Conservation (phyloP, 2,888 invertebrate genomes). For the Eupithecia inturbata region DNA sequence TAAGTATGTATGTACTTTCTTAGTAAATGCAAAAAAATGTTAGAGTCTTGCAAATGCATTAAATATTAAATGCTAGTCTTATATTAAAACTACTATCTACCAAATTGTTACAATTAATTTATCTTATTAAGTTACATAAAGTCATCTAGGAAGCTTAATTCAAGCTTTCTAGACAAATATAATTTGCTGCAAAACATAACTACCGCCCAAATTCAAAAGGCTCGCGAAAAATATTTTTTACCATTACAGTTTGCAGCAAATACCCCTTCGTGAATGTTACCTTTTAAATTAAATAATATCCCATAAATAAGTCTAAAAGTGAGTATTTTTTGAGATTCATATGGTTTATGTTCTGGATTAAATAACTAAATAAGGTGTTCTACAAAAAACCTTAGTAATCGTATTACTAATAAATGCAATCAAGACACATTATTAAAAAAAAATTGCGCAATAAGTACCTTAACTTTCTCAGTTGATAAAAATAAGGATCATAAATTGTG, state of each 20-base stretch:
- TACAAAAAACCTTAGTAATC: background rate
- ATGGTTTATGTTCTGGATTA: background rate
- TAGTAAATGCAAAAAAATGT: constrained; percentile 5
- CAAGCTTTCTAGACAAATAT: constrained; percentile 47
- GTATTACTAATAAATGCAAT: constrained; percentile 1
- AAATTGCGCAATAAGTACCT: background rate
- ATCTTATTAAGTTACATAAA: background rate
- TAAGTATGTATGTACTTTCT: background rate
- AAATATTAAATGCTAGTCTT: constrained; percentile 4
- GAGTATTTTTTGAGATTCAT: constrained; percentile 21
- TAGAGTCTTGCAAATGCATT: constrained; percentile 4
- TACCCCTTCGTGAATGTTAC: constrained; percentile 37
- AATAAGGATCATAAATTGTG: background rate
- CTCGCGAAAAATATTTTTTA: background rate
- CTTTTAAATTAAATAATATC: constrained; percentile 27
- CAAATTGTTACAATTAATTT: constrained; percentile 2
- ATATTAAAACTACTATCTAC: background rate
- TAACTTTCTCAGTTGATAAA: background rate
- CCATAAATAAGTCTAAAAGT: constrained; percentile 22
- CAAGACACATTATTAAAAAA: background rate
- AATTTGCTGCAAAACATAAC: constrained; percentile 41
- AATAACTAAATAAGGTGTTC: background rate
- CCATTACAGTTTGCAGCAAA: constrained; percentile 52
- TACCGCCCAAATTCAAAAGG: background rate
- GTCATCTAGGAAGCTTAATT: constrained; percentile 45